Evolutionary conservation across 2,888 invertebrate species (phyloP), one percentile per base, ranked within the genome.

Genomic region (Melanophora roralis): DNA sequence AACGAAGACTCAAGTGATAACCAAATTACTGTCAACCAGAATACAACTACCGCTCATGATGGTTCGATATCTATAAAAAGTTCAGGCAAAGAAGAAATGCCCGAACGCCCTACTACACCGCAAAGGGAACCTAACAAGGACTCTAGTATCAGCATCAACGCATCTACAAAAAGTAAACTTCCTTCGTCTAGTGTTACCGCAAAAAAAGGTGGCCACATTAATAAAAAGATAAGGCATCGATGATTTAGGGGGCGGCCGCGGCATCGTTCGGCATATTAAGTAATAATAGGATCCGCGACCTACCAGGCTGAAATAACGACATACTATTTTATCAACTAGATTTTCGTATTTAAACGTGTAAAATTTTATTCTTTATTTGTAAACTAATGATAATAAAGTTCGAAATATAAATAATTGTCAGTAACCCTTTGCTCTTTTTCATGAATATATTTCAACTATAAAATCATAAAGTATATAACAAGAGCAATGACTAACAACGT

Each of bases 171-270:
- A 87, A 92, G 92, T 83, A 93, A 93, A 87, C 89, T 90, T 51
- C 90, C 88, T 45, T 90, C 87, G 12, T 87, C 89, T 9, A 88
- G 87, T 86, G 86, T 85, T 51, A 89, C 88, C 5, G 93, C 93
- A 80, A 91, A 92, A 45, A 96, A 95, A 89, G 86, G 88, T 14
- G 96, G 95, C 86, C 94, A 92, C 87, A 93, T 93, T 84, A 95
- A 94, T 86, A 96, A 96, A 88, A 95, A 96, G 90, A 94, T 95
- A 19, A 92, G 95, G 85, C 95, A 96, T 90, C 93, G 96, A 91
- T 96, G 84, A 93, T 92, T 86, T 85, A 83, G 75, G 69, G 81
- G 68, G 40, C 73, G 81, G 51, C 77, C 78, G 57, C 74, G 82
- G 49, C 78, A 68, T 57, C 71, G 53, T 62, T 64, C 51, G 7